Conservation (phyloP, 2,113 vertebrate species). For the Merops nubicus region DNA sequence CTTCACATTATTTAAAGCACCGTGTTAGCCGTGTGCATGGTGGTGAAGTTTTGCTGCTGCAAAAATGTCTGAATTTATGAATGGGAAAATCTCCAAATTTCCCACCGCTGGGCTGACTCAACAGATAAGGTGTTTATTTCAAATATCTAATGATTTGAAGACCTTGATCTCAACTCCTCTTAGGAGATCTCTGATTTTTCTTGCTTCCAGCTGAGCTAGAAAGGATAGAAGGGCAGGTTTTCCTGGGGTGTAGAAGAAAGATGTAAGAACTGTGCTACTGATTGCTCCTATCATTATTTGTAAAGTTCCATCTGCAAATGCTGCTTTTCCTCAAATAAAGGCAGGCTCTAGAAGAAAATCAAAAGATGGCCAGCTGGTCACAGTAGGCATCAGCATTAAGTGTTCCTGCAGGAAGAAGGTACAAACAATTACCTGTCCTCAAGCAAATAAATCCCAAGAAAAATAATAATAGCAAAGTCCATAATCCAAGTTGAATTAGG, state of each 20-base stretch:
- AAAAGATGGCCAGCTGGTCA: constrained; percentile 13
- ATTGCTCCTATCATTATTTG: neutral
- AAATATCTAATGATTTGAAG: neutral
- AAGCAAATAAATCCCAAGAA: neutral
- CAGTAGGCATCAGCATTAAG: neutral
- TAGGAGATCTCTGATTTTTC: neutral
- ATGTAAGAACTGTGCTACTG: neutral
- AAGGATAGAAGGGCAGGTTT: neutral
- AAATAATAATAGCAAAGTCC: neutral
- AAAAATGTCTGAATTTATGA: neutral
- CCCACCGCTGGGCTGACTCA: neutral
- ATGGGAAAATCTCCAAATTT: neutral
- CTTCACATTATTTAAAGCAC: neutral
- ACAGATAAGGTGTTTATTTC: neutral
- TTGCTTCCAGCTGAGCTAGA: neutral
- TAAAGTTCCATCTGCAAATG: neutral
- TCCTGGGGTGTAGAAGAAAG: neutral
- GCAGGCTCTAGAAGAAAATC: neutral
- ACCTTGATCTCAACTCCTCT: neutral
- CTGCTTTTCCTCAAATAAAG: neutral
- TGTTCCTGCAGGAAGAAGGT: neutral
- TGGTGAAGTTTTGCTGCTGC: neutral
- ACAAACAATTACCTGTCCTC: neutral
- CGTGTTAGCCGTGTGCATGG: neutral
- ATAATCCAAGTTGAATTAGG: neutral